Percentiles rank a stretch among this genome's conserved stretches.
Evolutionary conservation across 2,888 invertebrate genomes (phyloP).

Genomic region (Cerastis leucographa): DNA sequence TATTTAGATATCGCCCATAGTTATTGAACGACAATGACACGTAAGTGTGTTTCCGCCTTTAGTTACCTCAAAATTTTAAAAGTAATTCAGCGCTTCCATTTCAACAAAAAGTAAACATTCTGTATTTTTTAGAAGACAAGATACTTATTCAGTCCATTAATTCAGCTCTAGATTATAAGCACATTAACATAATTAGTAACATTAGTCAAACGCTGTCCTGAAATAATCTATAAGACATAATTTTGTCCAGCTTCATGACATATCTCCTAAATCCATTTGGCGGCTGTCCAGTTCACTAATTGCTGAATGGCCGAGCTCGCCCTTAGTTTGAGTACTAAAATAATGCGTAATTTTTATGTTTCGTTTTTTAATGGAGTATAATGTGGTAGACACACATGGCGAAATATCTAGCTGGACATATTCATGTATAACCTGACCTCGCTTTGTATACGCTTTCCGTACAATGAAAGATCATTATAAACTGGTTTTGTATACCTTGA

Average conservation of each 20-base stretch:
- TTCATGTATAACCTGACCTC: too few species aligned
- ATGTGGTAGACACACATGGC: neutral
- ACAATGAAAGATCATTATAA: too few species aligned
- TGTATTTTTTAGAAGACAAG: neutral
- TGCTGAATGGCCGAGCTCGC: slow-evolving; percentile 29
- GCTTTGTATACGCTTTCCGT: too few species aligned
- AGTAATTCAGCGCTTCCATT: neutral
- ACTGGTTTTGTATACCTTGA: too few species aligned
- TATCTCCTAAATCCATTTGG: slow-evolving; percentile 51
- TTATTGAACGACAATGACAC: too few species aligned
- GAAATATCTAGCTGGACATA: too few species aligned
- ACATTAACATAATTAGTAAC: neutral
- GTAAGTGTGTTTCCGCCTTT: too few species aligned
- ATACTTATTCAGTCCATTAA: neutral
- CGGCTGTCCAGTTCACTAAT: slow-evolving; percentile 53
- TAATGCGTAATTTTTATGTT: neutral
- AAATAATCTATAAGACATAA: slow-evolving; percentile 25
- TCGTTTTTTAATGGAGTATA: neutral
- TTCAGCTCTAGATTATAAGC: neutral
- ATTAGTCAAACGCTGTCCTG: neutral
- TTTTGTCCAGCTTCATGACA: slow-evolving; percentile 34
- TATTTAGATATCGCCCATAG: too few species aligned
- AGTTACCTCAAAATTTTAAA: neutral
- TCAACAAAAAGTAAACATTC: neutral
- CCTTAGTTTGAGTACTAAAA: neutral